Evolutionary conservation across 2,113 vertebrate genomes (phyloP).

Genomic region (Ceyx melanurus): DNA sequence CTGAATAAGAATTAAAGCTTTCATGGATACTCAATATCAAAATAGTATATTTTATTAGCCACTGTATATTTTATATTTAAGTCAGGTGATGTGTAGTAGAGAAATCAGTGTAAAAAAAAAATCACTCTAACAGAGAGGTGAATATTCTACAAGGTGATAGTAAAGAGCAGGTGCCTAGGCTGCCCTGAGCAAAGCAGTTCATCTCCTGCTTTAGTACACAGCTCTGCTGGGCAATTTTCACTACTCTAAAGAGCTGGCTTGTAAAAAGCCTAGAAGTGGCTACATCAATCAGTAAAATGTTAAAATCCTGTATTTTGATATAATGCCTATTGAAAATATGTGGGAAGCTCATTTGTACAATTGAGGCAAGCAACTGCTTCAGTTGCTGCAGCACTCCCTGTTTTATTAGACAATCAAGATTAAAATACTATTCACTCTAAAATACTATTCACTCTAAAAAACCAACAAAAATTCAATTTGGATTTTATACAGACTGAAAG

Average conservation of each 20-base stretch:
- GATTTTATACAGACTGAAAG: conserved; percentile 30
- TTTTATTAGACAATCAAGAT: not conserved
- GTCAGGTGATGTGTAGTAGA: not conserved
- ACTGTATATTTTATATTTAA: not conserved
- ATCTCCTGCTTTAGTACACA: not conserved
- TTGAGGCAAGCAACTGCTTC: not conserved
- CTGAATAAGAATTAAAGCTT: not conserved
- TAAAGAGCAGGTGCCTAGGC: rapidly evolving
- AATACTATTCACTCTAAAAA: not conserved
- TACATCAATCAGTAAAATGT: not conserved
- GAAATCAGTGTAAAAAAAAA: not conserved
- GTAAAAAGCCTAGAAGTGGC: not conserved
- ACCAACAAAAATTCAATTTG: not conserved
- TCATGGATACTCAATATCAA: not conserved
- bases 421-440: not conserved
- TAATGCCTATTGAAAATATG: not conserved
- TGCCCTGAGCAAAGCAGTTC: not conserved
- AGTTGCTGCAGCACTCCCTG: not conserved
- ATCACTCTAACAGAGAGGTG: not conserved
- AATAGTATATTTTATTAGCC: not conserved
- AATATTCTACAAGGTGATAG: not conserved
- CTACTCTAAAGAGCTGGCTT: not conserved
- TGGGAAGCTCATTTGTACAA: not conserved
- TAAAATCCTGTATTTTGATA: conserved; percentile 1
- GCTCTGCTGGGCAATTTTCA: not conserved